A percentile compares a stretch with the other conserved stretches of the same genome.
phyloP scores from a whole-genome alignment of 2,888 invertebrate species.

The Ligdia adustata region DNA sequence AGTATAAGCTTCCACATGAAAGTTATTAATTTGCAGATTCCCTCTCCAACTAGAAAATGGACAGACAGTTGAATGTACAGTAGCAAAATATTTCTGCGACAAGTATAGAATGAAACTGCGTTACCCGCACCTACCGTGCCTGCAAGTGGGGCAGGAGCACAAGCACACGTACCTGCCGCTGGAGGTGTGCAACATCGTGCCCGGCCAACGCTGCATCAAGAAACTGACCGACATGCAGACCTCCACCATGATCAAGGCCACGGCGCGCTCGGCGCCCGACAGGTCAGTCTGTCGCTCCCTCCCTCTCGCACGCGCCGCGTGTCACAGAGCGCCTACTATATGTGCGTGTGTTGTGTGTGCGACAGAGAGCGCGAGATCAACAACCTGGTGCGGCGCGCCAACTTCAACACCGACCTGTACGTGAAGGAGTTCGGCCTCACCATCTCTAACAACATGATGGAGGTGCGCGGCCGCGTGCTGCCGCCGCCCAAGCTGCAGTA shows the following conservation, averaged over 20 bases:
- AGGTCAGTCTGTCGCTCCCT: constrained; percentile 58
- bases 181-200: constrained; percentile 99
- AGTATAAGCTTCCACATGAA: neutral
- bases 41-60: constrained; percentile 99
- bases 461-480: constrained; percentile 98
- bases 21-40: constrained; percentile 86
- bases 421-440: constrained; percentile 99
- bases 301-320: neutral
- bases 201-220: constrained; percentile 99
- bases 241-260: constrained; percentile 99
- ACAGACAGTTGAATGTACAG: constrained; percentile 99
- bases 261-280: constrained; percentile 97
- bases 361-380: constrained; percentile 98
- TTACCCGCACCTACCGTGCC: constrained; percentile 98
- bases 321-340: neutral
- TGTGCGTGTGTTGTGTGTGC: neutral
- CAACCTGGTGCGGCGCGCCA: constrained; percentile 97
- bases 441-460: constrained; percentile 99
- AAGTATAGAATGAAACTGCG: constrained; percentile 99
- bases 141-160: constrained; percentile 99
- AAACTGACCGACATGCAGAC: constrained; percentile 99
- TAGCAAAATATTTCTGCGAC: constrained; percentile 99
- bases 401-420: constrained; percentile 99
- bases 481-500: constrained; percentile 99
- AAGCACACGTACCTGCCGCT: constrained; percentile 99